Evolutionary conservation across 2,113 vertebrate genomes (phyloP).

Genomic region (Lycaon pictus): DNA sequence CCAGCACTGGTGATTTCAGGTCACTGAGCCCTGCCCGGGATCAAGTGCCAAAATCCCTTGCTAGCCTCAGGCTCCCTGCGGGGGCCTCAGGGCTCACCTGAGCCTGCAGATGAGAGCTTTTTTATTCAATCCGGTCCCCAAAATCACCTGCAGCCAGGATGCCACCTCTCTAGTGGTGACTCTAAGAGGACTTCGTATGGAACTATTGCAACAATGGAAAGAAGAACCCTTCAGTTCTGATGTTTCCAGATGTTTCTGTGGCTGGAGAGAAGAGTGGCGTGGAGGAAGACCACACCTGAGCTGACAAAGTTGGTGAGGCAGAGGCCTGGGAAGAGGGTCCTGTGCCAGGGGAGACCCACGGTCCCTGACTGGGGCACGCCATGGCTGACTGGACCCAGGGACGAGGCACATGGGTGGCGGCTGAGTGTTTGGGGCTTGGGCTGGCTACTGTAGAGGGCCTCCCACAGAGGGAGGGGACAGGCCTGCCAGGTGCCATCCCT

Average conservation of each 20-base stretch:
- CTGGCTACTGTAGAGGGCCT: not conserved
- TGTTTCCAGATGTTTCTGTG: not conserved
- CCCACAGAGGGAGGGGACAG: not conserved
- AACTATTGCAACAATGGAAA: not conserved
- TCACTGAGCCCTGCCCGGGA: not conserved
- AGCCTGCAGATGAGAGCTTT: not conserved
- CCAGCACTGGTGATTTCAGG: not conserved
- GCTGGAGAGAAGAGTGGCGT: not conserved
- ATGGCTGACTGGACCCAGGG: not conserved
- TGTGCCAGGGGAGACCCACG: not conserved
- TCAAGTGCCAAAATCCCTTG: rapidly evolving
- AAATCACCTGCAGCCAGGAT: not conserved
- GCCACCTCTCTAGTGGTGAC: not conserved
- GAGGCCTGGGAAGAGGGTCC: not conserved
- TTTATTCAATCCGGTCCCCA: not conserved
- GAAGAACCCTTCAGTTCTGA: not conserved
- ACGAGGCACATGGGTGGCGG: not conserved
- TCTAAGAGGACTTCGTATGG: not conserved
- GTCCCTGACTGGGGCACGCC: not conserved
- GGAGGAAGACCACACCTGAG: not conserved
- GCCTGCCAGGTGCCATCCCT: not conserved
- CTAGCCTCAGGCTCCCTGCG: not conserved
- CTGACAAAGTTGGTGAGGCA: not conserved
- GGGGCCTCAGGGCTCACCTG: not conserved
- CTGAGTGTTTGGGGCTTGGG: rapidly evolving